Conservation (phyloP, 2,888 invertebrate genomes). For the Proisotoma minuta region DNA sequence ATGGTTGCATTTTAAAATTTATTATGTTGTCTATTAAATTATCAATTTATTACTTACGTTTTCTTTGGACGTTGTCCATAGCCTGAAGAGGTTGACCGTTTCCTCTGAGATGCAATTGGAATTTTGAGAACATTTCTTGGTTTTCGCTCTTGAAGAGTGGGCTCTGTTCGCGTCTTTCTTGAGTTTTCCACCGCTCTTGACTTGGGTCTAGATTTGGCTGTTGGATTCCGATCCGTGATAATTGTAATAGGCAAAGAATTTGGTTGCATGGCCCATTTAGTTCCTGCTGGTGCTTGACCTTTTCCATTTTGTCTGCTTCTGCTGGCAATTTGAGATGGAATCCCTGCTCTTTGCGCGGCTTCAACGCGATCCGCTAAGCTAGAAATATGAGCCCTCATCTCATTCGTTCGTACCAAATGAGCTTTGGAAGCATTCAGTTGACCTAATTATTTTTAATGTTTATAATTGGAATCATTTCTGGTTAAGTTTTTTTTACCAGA, state of each 20-base stretch:
- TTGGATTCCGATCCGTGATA: constrained; percentile 12
- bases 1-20: too few relatives aligned
- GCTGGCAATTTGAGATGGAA: background rate
- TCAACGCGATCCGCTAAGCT: constrained; percentile 22
- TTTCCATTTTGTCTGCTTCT: background rate
- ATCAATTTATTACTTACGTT: too few relatives aligned
- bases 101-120: too few relatives aligned
- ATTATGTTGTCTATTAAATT: too few relatives aligned
- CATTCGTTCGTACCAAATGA: constrained; percentile 23
- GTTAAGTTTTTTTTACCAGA: too few relatives aligned
- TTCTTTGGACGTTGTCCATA: too few relatives aligned
- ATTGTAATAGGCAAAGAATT: constrained; percentile 24
- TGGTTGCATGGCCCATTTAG: constrained; percentile 21
- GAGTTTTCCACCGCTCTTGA: too few relatives aligned
- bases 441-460: constrained; percentile 26
- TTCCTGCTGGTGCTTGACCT: background rate
- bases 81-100: too few relatives aligned
- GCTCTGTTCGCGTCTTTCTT: too few relatives aligned
- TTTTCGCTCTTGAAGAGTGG: too few relatives aligned
- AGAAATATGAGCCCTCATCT: constrained; percentile 38
- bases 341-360: constrained; percentile 9
- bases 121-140: too few relatives aligned
- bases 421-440: constrained; percentile 29
- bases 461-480: too few relatives aligned
- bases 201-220: background rate